phyloP scores from a whole-genome alignment of 2,797 vertebrate genomes.

The Notolabrus celidotus region DNA sequence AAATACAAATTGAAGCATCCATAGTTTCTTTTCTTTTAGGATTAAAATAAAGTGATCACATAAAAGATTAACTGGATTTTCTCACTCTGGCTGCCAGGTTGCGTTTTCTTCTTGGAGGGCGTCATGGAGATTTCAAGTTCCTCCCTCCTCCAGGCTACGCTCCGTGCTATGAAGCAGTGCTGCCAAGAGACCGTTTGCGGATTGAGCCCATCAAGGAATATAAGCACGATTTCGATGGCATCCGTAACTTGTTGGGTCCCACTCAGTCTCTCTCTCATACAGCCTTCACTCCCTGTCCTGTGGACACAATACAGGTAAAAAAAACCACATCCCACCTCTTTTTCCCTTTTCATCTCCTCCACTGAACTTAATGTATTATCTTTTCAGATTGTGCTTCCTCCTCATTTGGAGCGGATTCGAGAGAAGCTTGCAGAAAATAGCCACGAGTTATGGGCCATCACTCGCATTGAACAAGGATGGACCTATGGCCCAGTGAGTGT shows the following conservation, averaged over 20 bases:
- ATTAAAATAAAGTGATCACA: too few species aligned
- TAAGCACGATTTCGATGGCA: slow-evolving; percentile 87
- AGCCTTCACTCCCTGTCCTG: slow-evolving; percentile 92
- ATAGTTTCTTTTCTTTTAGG: too few species aligned
- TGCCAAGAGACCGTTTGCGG: slow-evolving; percentile 90
- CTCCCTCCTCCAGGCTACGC: slow-evolving; percentile 93
- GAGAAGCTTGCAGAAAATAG: slow-evolving; percentile 96
- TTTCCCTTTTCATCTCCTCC: slow-evolving; percentile 6
- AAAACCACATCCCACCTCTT: not conserved
- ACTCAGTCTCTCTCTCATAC: slow-evolving; percentile 92
- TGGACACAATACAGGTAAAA: slow-evolving; percentile 93
- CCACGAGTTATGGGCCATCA: slow-evolving; percentile 94
- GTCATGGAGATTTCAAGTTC: slow-evolving; percentile 95
- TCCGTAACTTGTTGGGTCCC: slow-evolving; percentile 92
- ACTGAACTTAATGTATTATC: slow-evolving; percentile 19
- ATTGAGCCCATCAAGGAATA: slow-evolving; percentile 96
- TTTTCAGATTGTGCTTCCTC: slow-evolving; percentile 92
- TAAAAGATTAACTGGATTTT: not conserved
- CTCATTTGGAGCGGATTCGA: slow-evolving; percentile 93
- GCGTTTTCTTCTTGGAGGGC: slow-evolving; percentile 93
- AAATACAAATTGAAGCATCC: too few species aligned
- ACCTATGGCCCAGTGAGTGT: slow-evolving; percentile 88
- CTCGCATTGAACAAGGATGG: slow-evolving; percentile 96
- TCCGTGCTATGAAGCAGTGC: slow-evolving; percentile 91
- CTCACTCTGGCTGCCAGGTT: slow-evolving; percentile 77